Base-by-base conservation (phyloP, 2,113 vertebrate genomes). In the Ranitomeya variabilis region DNA sequence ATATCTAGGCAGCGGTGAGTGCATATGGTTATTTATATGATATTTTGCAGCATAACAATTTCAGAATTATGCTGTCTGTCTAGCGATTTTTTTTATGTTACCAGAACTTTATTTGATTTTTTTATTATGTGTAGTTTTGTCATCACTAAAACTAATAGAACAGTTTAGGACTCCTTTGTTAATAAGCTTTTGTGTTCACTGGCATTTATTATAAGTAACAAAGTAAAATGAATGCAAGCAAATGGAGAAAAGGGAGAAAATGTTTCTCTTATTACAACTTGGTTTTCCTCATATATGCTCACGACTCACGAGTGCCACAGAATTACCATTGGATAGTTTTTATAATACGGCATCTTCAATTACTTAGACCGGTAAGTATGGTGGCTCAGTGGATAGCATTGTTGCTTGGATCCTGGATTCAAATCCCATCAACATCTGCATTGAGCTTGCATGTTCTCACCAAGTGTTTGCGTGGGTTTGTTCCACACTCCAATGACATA, bases 31-130 rank as follows among this genome's bases (percentile, higher is more conserved):
- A 76, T 26, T 80, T 66, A 19, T 52, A 71, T 23, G 45, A 45
- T 21, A 16, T 87, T 78, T 26, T 89, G 16, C 59, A 78, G 69
- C 59, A 85, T 78, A 85, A 83, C 59, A 83, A 55, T 78, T 85
- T 67, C 15, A 69, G 23, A 69, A 78, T 71, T n/a, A 84, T 60
- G 26, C 11, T 80, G 57, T 66, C 37, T 54, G 45, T 31, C 82
- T 69, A 51, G 45, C 55, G 7, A 16, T 81, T 6, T 16, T 81
- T 84, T 26, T 45, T 15, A 26, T 67, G 15, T 83, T 84, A 54
- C 26, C 55, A 84, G 1, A 51, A 54, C 8, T 55, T 13, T 69
- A 84, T 23, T 18, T 4, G 13, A 84, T 84, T 54, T 60, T 81
- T 80, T 81, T 55, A 15, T 12, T 23, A 6, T 59, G 21, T 57